Evolutionary conservation across 2,797 vertebrate species (phyloP).

Genomic region (Micrastur ruficollis): DNA sequence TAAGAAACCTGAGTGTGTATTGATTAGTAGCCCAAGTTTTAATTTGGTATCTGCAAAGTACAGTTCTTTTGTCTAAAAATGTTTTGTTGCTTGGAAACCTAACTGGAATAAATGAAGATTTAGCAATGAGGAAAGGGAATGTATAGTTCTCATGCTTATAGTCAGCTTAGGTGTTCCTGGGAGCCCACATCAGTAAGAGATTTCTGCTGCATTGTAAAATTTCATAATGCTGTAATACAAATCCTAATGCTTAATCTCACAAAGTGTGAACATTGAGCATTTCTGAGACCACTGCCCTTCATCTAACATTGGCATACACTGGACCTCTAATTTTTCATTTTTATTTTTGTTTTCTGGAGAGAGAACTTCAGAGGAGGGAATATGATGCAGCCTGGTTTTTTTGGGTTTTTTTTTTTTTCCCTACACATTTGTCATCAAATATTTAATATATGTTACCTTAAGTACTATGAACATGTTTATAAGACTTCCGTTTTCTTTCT

Average conservation of each 20-base stretch:
- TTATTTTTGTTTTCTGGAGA: not conserved
- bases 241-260: not conserved
- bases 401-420: not conserved
- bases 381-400: not conserved
- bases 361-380: not conserved
- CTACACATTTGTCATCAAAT: not conserved
- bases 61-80: constrained; percentile 32
- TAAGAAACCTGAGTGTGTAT: not conserved
- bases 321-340: not conserved
- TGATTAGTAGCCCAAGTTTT: constrained; percentile 8
- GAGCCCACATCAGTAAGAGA: not conserved
- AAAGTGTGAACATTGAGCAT: not conserved
- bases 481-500: not conserved
- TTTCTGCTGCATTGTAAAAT: constrained; percentile 40
- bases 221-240: not conserved
- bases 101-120: constrained; percentile 22
- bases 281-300: not conserved
- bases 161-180: not conserved
- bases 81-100: constrained; percentile 57
- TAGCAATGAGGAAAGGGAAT: not conserved
- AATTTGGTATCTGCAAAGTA: not conserved
- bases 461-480: not conserved
- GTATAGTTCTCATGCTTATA: not conserved
- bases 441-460: not conserved
- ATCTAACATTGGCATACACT: not conserved